Conservation (phyloP, 1,140 invertebrate species). For the Notospermus geniculatus region DNA sequence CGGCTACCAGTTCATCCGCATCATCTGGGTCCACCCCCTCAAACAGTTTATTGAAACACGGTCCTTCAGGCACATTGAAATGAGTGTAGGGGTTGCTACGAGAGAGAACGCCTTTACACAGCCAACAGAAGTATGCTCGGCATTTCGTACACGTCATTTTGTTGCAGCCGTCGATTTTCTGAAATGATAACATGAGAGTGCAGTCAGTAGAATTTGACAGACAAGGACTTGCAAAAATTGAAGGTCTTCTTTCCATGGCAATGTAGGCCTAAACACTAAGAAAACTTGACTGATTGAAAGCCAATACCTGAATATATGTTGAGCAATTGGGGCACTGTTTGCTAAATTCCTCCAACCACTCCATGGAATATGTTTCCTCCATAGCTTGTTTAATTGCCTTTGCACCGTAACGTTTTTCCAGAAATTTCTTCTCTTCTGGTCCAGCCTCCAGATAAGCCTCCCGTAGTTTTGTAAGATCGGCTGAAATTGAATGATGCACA, state of each 20-base stretch:
- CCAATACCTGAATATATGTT: slow-evolving; percentile 63
- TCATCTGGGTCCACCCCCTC: slow-evolving; percentile 45
- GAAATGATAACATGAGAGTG: slow-evolving; percentile 32
- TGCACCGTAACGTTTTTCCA: slow-evolving; percentile 65
- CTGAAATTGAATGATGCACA: slow-evolving; percentile 44
- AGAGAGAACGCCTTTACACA: slow-evolving; percentile 59
- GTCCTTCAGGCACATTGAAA: slow-evolving; percentile 57
- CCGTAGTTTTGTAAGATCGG: slow-evolving; percentile 58
- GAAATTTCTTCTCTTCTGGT: slow-evolving; percentile 46
- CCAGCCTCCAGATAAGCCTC: slow-evolving; percentile 60
- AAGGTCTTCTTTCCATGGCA: neutral
- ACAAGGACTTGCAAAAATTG: neutral
- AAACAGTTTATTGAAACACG: slow-evolving; percentile 60
- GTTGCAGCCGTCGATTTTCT: slow-evolving; percentile 73
- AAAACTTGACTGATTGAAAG: neutral
- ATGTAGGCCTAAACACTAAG: neutral
- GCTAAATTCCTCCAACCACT: slow-evolving; percentile 63
- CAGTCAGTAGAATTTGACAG: neutral
- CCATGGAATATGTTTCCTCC: slow-evolving; percentile 61
- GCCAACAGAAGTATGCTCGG: slow-evolving; percentile 67
- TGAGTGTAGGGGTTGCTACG: slow-evolving; percentile 63
- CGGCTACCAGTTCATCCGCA: slow-evolving; percentile 34
- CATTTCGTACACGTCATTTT: slow-evolving; percentile 72
- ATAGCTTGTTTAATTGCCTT: slow-evolving; percentile 60
- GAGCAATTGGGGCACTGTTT: slow-evolving; percentile 67